A percentile compares a stretch with the other conserved stretches of the same genome.
Conservation (phyloP, 2,888 invertebrate genomes). For the Tetramorium bicarinatum region DNA sequence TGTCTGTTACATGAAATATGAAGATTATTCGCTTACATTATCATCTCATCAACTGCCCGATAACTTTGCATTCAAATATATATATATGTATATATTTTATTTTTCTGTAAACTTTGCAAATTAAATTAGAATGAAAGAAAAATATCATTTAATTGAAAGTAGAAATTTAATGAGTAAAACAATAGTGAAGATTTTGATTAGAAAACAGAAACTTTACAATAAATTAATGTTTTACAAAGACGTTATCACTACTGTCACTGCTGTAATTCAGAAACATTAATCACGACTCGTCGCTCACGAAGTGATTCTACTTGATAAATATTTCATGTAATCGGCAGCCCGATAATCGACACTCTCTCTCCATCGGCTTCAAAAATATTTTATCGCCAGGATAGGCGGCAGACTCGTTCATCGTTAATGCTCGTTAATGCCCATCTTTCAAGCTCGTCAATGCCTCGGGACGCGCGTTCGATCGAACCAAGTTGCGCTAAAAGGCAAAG, state of each 20-base stretch:
- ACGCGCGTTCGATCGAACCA: slow-evolving; percentile 42
- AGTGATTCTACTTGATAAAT: slow-evolving; percentile 25
- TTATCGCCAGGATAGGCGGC: background rate
- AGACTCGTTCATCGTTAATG: slow-evolving; percentile 42
- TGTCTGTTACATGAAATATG: background rate
- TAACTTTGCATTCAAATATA: slow-evolving; percentile 6
- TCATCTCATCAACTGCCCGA: background rate
- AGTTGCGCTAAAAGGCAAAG: slow-evolving; percentile 62
- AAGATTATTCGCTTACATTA: background rate
- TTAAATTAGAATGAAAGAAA: background rate
- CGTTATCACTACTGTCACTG: background rate
- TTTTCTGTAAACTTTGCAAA: background rate
- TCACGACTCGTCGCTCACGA: background rate
- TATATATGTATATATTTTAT: too few species aligned
- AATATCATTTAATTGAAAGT: background rate
- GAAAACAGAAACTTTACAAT: background rate
- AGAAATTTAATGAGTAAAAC: background rate
- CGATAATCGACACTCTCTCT: slow-evolving; percentile 17
- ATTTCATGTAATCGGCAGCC: slow-evolving; percentile 32
- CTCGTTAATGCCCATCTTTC: slow-evolving; percentile 52
- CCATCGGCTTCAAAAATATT: slow-evolving; percentile 30
- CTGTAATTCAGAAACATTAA: background rate
- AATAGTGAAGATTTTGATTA: background rate
- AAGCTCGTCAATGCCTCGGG: slow-evolving; percentile 46
- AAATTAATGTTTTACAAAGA: background rate